phyloP scores from a whole-genome alignment of 2,113 vertebrate species.

The Trochalopteron elliotii region DNA sequence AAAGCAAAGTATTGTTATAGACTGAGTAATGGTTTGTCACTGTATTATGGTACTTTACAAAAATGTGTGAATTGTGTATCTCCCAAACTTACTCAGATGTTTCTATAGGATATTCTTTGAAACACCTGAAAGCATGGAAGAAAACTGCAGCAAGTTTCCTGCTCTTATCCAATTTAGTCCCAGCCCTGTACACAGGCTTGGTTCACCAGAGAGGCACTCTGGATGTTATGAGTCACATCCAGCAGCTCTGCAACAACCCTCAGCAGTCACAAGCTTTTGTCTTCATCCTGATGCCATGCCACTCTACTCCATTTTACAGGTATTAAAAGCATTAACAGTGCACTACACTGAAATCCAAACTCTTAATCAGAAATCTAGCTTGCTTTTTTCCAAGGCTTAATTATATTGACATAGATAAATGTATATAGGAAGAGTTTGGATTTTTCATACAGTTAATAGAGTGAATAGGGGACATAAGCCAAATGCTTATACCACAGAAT shows the following conservation, averaged over 20 bases:
- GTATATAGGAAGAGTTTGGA: background rate
- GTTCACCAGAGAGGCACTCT: constrained; percentile 93
- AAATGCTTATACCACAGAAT: background rate
- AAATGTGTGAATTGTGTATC: background rate
- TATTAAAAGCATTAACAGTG: constrained; percentile 38
- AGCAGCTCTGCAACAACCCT: constrained; percentile 70
- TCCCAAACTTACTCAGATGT: background rate
- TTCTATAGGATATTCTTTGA: constrained; percentile 83
- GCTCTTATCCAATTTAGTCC: constrained; percentile 78
- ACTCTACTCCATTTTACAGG: constrained; percentile 97
- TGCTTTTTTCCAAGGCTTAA: background rate
- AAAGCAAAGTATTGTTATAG: background rate
- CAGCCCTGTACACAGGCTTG: constrained; percentile 89
- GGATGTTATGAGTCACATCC: constrained; percentile 87
- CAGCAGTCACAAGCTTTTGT: constrained; percentile 65
- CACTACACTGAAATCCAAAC: background rate
- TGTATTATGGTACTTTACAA: background rate
- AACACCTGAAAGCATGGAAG: constrained; percentile 80
- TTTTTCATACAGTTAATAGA: background rate
- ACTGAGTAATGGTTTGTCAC: background rate
- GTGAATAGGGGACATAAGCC: background rate
- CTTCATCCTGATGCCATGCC: constrained; percentile 93
- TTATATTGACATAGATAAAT: background rate
- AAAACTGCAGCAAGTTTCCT: constrained; percentile 74
- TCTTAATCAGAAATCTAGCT: background rate